Conservation (phyloP, 2,113 vertebrate species). For the Turdus rufiventris region DNA sequence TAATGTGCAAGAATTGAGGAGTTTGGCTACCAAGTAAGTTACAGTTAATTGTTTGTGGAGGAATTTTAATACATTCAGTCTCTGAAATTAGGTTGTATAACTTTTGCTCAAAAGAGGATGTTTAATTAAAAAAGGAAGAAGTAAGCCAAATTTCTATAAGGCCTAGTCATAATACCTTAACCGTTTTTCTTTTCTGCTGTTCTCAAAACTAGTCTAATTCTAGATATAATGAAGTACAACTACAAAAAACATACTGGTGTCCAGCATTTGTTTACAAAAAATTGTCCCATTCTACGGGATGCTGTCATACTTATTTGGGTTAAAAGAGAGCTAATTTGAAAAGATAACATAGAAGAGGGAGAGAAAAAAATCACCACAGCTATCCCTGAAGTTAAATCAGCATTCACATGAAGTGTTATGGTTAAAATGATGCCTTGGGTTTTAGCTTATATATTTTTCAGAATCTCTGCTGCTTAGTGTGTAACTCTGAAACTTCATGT, state of each 20-base stretch:
- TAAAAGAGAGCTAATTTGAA: background rate
- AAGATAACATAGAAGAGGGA: background rate
- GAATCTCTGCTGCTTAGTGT: too few species aligned
- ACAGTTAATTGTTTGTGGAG: background rate
- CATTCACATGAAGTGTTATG: background rate
- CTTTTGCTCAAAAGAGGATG: background rate
- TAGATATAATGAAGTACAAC: background rate
- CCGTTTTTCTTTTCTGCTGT: background rate
- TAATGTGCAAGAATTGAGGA: background rate
- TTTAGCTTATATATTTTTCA: too few species aligned
- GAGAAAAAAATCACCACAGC: background rate
- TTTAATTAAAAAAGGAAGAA: slow-evolving; percentile 8
- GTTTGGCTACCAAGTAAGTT: background rate
- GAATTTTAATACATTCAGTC: background rate
- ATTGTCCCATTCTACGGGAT: background rate
- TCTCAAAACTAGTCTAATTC: background rate
- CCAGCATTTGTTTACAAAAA: background rate
- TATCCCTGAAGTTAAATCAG: background rate
- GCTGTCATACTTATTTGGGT: background rate
- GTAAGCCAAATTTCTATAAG: background rate
- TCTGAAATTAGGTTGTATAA: background rate
- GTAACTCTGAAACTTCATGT: too few species aligned
- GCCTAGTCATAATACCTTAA: background rate
- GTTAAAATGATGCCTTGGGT: too few species aligned
- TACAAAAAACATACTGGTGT: background rate